Evolutionary conservation across 2,113 vertebrate genomes (phyloP).

Genomic region (Nerophis ophidion): DNA sequence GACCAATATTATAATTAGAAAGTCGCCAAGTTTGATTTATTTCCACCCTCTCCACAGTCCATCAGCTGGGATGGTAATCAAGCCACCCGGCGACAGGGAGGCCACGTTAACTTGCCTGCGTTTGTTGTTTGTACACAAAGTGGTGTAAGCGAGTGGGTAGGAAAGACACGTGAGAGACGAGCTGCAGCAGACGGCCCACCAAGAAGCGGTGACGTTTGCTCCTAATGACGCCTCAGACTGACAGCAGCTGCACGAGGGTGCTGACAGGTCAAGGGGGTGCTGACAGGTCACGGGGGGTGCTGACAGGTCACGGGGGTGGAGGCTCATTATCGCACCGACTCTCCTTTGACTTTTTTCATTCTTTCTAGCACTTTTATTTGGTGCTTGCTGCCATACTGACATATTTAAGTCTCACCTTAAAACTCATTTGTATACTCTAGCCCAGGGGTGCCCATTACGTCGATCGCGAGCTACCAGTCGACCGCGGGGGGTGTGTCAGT

Average conservation of each 20-base stretch:
- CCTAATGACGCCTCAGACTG: conserved; percentile 11
- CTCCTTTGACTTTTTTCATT: too few species aligned
- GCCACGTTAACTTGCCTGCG: background rate
- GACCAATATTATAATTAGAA: background rate
- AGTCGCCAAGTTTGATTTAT: background rate
- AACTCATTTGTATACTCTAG: too few species aligned
- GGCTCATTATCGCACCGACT: too few species aligned
- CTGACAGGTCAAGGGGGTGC: background rate
- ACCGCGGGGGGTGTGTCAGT: too few species aligned
- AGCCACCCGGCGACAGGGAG: background rate
- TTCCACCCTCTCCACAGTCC: background rate
- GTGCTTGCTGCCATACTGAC: too few species aligned
- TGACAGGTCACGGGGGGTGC: too few species aligned
- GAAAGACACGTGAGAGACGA: background rate
- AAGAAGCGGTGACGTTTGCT: background rate
- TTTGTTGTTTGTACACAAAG: background rate
- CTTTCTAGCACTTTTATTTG: too few species aligned
- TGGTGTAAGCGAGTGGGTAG: background rate
- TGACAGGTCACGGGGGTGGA: too few species aligned
- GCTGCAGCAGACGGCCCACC: too few species aligned
- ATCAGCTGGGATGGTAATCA: background rate
- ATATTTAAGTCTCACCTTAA: too few species aligned
- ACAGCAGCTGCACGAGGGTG: background rate
- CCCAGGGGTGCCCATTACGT: too few species aligned
- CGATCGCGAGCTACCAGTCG: too few species aligned